Conservation (phyloP, 2,797 vertebrate genomes). For the Dermochelys coriacea region DNA sequence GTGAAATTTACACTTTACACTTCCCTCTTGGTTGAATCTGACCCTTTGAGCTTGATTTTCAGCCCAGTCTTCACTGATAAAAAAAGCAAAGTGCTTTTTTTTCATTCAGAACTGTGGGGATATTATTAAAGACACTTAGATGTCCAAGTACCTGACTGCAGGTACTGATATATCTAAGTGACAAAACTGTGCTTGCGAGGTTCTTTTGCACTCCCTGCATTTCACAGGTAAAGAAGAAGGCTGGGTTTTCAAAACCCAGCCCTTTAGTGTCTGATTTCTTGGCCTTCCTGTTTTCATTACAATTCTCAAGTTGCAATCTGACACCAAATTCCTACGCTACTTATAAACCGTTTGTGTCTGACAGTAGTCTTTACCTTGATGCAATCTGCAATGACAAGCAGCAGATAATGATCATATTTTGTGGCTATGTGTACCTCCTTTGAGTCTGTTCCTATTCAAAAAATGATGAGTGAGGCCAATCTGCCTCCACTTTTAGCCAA, state of each 20-base stretch:
- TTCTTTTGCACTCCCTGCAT: neutral
- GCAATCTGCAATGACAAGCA: conserved; percentile 38
- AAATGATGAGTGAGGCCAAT: rapidly evolving
- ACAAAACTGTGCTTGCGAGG: neutral
- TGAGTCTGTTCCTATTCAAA: neutral
- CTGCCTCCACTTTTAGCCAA: neutral
- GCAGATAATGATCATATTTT: neutral
- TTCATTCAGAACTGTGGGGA: neutral
- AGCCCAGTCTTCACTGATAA: neutral
- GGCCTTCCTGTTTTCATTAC: conserved; percentile 51
- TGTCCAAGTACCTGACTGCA: neutral
- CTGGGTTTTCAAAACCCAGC: neutral
- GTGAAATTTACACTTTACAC: neutral
- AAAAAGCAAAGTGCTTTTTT: neutral
- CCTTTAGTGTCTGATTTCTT: conserved; percentile 21
- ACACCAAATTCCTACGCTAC: neutral
- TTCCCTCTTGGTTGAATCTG: neutral
- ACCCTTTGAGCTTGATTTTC: neutral
- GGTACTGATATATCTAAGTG: neutral
- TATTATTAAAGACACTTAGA: neutral
- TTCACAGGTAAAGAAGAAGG: neutral
- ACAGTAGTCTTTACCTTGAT: conserved; percentile 36
- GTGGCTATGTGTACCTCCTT: neutral
- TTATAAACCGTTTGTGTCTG: conserved; percentile 35
- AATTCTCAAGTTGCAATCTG: conserved; percentile 35